A percentile compares a stretch with the other conserved stretches of the same genome.
Conservation (phyloP, 2,797 vertebrate genomes). For the Anguilla pacifica region DNA sequence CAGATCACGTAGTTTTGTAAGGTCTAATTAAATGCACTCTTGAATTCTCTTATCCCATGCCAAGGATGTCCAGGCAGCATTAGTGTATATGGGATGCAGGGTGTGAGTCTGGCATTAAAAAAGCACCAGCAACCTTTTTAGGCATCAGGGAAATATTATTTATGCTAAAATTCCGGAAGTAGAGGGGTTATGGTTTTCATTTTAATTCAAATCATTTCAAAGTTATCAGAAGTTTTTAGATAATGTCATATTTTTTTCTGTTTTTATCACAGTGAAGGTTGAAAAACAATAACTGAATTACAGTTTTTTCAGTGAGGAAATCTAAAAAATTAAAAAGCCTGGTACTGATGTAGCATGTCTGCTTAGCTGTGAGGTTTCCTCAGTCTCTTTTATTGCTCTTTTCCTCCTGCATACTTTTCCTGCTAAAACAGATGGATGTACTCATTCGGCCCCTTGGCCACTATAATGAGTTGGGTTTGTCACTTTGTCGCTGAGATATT, state of each 20-base stretch:
- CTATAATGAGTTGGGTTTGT: not conserved
- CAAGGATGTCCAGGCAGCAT: constrained; percentile 33
- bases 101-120: constrained; percentile 17
- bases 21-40: constrained; percentile 39
- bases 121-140: constrained; percentile 42
- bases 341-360: not conserved
- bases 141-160: constrained; percentile 22
- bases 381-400: constrained; percentile 23
- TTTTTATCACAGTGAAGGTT: not conserved
- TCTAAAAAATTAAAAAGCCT: not conserved
- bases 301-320: not conserved
- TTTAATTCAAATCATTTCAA: constrained; percentile 15
- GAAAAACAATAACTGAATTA: not conserved
- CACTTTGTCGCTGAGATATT: not conserved
- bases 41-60: constrained; percentile 32
- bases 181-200: constrained; percentile 5
- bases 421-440: not conserved
- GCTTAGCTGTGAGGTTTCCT: constrained; percentile 27
- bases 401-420: not conserved
- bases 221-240: not conserved
- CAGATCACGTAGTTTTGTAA: not conserved
- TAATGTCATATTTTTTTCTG: not conserved
- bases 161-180: not conserved
- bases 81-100: not conserved
- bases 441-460: not conserved